phyloP scores from a whole-genome alignment of 2,797 vertebrate genomes.

The Ptychobarbus kaznakovi region DNA sequence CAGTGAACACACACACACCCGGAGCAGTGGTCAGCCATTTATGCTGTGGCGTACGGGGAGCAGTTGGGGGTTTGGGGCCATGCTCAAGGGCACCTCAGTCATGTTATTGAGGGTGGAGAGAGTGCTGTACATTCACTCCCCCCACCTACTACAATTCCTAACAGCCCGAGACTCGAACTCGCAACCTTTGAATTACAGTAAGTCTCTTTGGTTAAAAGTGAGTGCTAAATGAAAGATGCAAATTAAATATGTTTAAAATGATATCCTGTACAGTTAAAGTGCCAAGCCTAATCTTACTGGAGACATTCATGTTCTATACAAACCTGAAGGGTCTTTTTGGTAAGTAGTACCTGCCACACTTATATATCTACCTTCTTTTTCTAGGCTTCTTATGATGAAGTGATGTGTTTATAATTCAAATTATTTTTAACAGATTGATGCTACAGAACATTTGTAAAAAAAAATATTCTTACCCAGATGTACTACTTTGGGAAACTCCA shows the following conservation, averaged over 20 bases:
- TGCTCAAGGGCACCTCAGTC: too few species aligned
- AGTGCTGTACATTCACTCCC: too few species aligned
- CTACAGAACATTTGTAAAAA: not conserved
- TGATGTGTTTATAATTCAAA: not conserved
- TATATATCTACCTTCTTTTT: not conserved
- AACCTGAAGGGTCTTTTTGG: not conserved
- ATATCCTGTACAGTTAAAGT: not conserved
- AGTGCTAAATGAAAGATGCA: not conserved
- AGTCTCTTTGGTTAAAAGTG: not conserved
- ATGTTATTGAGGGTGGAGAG: too few species aligned
- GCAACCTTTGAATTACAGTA: not conserved
- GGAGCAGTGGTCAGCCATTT: too few species aligned
- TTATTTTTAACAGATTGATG: not conserved
- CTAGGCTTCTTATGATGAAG: not conserved
- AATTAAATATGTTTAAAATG: not conserved
- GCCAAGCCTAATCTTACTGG: not conserved
- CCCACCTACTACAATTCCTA: too few species aligned
- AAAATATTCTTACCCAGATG: constrained; percentile 83
- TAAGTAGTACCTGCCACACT: not conserved
- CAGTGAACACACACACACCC: too few species aligned
- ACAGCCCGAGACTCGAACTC: too few species aligned
- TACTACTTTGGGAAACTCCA: constrained; percentile 86
- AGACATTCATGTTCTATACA: not conserved
- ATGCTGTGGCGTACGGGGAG: too few species aligned
- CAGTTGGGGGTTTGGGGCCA: too few species aligned